Conservation (phyloP, 2,113 vertebrate species). For the Ctenodactylus gundi region DNA sequence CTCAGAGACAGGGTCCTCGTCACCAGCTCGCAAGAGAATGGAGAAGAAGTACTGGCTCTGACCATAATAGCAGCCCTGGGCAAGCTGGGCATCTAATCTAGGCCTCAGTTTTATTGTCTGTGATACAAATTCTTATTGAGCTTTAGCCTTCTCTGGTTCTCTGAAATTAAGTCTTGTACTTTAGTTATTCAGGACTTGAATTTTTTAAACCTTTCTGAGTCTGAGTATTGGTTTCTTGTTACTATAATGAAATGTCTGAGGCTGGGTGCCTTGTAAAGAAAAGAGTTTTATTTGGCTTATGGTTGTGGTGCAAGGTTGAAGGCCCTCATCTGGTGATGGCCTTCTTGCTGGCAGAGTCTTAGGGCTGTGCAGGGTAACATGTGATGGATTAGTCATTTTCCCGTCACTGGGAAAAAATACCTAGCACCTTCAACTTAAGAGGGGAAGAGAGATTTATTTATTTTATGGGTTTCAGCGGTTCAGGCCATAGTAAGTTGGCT, state of each 20-base stretch:
- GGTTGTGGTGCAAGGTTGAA: too few species aligned
- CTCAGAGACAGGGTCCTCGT: not conserved
- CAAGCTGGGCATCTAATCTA: not conserved
- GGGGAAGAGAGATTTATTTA: too few species aligned
- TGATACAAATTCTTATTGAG: not conserved
- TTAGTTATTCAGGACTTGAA: not conserved
- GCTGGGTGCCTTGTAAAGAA: not conserved
- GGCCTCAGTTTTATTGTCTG: not conserved
- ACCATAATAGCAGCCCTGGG: not conserved
- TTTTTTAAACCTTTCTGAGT: not conserved
- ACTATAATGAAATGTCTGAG: not conserved
- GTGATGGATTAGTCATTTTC: too few species aligned
- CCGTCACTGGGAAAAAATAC: too few species aligned
- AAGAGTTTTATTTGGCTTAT: not conserved
- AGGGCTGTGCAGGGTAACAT: not conserved
- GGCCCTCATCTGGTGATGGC: not conserved
- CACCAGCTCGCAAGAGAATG: not conserved
- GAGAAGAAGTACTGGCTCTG: not conserved
- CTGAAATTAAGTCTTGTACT: not conserved
- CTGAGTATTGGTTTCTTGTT: not conserved
- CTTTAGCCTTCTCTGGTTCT: not conserved
- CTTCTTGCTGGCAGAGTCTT: not conserved
- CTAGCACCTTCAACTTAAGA: too few species aligned
- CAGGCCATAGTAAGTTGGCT: too few species aligned
- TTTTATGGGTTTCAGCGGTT: too few species aligned